phyloP scores from a whole-genome alignment of 2,797 vertebrate genomes.

The Artibeus jamaicensis region DNA sequence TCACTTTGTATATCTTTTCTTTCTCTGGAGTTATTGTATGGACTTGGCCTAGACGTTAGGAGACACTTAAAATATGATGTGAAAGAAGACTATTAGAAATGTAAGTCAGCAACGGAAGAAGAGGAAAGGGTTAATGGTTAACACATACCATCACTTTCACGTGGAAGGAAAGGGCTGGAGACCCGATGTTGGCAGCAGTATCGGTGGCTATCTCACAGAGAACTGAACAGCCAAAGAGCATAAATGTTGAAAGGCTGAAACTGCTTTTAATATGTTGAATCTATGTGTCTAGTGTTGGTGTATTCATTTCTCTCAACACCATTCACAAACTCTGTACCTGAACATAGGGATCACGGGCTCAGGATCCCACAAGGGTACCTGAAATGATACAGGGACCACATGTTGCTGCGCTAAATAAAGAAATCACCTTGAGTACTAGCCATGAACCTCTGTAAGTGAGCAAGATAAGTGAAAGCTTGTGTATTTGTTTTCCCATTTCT shows the following conservation, averaged over 20 bases:
- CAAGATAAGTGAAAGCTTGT: not conserved
- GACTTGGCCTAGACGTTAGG: not conserved
- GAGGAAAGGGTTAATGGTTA: not conserved
- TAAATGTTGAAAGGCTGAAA: not conserved
- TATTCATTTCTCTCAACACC: not conserved
- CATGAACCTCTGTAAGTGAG: not conserved
- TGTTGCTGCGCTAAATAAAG: not conserved
- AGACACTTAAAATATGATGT: not conserved
- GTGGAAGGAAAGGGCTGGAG: not conserved
- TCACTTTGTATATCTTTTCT: not conserved
- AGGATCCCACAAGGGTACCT: too few species aligned
- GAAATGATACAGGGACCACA: not conserved
- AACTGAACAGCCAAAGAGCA: fast-evolving
- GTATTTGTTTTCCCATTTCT: not conserved
- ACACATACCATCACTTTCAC: not conserved
- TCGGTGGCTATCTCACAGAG: fast-evolving
- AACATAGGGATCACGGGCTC: not conserved
- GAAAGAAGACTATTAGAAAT: not conserved
- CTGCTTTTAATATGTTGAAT: not conserved
- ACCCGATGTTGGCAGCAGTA: not conserved
- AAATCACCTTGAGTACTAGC: not conserved
- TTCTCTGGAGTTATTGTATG: not conserved
- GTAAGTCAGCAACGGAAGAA: not conserved
- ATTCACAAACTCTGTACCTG: not conserved
- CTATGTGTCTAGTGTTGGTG: not conserved